Conservation (phyloP, 2,888 invertebrate species). For the Apotomis betuletana region DNA sequence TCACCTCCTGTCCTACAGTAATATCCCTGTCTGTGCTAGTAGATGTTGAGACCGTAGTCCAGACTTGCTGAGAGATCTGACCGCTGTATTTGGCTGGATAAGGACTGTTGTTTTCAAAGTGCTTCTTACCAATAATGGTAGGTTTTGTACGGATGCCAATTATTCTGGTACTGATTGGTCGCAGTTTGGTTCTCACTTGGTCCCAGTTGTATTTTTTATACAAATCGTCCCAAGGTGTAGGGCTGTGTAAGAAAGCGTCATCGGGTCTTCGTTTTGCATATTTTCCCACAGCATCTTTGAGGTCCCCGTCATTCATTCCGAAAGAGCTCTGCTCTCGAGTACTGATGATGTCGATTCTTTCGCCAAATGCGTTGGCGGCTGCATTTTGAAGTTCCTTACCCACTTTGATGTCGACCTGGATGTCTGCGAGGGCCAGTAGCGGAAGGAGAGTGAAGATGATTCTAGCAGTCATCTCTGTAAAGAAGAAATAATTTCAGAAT, state of each 20-base stretch:
- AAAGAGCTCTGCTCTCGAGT: conserved; percentile 20
- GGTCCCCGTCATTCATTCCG: conserved; percentile 11
- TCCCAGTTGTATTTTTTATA: conserved; percentile 47
- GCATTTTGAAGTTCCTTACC: neutral
- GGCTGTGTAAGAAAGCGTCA: conserved; percentile 33
- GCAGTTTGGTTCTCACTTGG: conserved; percentile 3
- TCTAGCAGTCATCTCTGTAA: neutral
- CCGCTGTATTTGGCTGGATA: conserved; percentile 14
- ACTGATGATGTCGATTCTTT: conserved; percentile 23
- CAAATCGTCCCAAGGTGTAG: conserved; percentile 51
- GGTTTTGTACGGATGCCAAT: conserved; percentile 25
- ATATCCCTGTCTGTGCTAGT: conserved; percentile 19
- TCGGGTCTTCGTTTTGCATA: conserved; percentile 12
- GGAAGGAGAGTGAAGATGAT: neutral
- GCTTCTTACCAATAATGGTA: conserved; percentile 10
- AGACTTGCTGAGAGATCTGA: conserved; percentile 25
- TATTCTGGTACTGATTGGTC: conserved; percentile 19
- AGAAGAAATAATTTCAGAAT: neutral
- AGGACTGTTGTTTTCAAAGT: conserved; percentile 34
- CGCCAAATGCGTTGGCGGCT: conserved; percentile 3
- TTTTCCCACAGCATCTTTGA: conserved; percentile 23
- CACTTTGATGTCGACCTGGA: neutral
- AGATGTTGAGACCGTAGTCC: conserved; percentile 22
- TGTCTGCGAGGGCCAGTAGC: neutral
- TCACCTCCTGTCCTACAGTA: conserved; percentile 25